A percentile compares a stretch with the other conserved stretches of the same genome.
Conservation (phyloP, 2,888 invertebrate genomes). For the Acrobasis repandana region DNA sequence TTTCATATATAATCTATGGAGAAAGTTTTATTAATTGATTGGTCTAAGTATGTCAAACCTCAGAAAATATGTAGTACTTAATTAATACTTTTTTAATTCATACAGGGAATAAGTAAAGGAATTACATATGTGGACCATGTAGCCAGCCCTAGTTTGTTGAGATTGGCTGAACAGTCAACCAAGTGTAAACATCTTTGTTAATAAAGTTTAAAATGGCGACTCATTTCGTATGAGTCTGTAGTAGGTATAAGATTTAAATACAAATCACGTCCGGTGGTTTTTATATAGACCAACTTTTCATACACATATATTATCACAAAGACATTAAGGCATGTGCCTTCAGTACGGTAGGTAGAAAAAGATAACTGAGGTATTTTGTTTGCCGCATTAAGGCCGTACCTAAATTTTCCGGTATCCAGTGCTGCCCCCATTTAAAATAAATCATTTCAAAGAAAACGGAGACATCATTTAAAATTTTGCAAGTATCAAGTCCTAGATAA, state of each 20-base stretch:
- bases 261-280: background rate
- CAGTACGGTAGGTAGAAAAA: background rate
- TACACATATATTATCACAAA: background rate
- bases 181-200: slow-evolving; percentile 19
- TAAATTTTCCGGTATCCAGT: no score
- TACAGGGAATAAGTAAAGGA: background rate
- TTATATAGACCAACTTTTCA: background rate
- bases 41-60: no score
- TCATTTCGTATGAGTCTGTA: slow-evolving; percentile 2
- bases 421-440: no score
- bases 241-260: background rate
- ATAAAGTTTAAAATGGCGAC: slow-evolving; percentile 14
- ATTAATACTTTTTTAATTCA: no score
- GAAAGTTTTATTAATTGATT: no score
- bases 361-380: background rate
- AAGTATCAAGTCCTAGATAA: no score
- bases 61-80: no score
- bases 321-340: background rate
- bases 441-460: no score
- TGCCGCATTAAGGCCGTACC: no score
- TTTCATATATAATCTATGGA: no score
- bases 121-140: no score
- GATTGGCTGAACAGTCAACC: slow-evolving; percentile 14
- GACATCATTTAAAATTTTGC: no score
- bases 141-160: slow-evolving; percentile 6